Percentiles rank a stretch among this genome's conserved stretches.
phyloP scores from a whole-genome alignment of 2,113 vertebrate species.

The Halcyon senegalensis region DNA sequence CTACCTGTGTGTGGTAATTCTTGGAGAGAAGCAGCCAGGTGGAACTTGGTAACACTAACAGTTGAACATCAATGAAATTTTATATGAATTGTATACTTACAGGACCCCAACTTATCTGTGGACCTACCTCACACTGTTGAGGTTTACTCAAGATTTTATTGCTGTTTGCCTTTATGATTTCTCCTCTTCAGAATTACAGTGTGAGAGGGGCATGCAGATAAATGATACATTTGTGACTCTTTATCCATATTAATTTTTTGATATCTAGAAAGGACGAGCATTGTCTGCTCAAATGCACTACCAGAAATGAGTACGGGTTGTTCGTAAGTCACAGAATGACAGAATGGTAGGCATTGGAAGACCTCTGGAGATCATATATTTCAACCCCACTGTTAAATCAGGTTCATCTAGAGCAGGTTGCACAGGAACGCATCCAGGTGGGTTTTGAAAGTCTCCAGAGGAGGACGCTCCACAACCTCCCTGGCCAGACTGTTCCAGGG shows the following conservation, averaged over 20 bases:
- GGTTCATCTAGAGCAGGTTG: background rate
- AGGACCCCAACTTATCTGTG: background rate
- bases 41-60: background rate
- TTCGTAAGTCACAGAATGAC: background rate
- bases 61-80: background rate
- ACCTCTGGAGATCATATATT: too few species aligned
- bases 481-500: background rate
- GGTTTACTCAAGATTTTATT: background rate
- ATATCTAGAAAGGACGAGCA: background rate
- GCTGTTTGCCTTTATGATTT: background rate
- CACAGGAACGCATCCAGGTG: background rate
- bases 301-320: background rate
- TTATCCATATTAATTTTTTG: background rate
- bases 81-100: background rate
- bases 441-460: background rate
- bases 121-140: background rate
- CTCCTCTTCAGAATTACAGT: background rate
- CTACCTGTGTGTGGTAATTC: accelerated
- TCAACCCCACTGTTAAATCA: background rate
- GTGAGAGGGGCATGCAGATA: background rate
- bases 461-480: too few species aligned
- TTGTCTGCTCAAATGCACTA: background rate
- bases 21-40: accelerated
- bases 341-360: too few species aligned
- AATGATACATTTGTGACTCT: background rate